Evolutionary conservation across 2,888 invertebrate genomes (phyloP).

Genomic region (Tethea ocularis): DNA sequence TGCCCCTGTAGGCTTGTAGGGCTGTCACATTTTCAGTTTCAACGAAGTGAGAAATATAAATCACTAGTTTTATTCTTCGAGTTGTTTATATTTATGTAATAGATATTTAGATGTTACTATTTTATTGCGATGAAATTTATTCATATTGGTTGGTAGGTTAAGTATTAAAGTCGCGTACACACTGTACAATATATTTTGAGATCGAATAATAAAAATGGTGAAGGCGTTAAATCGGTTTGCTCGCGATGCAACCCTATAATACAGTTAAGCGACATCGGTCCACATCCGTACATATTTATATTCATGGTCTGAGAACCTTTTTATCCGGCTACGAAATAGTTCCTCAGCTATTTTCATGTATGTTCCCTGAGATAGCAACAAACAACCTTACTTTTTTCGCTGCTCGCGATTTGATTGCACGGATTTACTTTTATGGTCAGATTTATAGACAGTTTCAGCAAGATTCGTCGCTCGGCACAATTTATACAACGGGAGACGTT

Average conservation of each 20-base stretch:
- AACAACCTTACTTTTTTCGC: constrained; percentile 77
- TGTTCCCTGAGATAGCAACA: constrained; percentile 72
- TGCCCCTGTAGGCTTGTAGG: constrained; percentile 51
- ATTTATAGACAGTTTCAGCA: constrained; percentile 75
- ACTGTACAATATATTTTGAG: background rate
- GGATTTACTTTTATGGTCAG: constrained; percentile 81
- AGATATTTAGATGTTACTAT: background rate
- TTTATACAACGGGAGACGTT: constrained; percentile 53
- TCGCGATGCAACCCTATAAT: constrained; percentile 40
- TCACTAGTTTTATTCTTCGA: background rate
- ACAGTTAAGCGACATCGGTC: constrained; percentile 54
- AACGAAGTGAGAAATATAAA: background rate
- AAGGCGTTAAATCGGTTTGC: constrained; percentile 25
- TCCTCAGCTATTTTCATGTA: constrained; percentile 68
- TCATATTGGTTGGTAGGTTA: background rate
- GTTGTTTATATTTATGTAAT: too few species aligned
- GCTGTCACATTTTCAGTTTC: constrained; percentile 30
- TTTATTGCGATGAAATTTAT: background rate
- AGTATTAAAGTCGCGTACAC: background rate
- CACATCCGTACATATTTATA: constrained; percentile 68
- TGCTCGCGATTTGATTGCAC: constrained; percentile 78
- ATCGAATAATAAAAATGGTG: constrained; percentile 17
- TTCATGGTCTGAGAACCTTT: constrained; percentile 72
- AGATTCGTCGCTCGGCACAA: constrained; percentile 63
- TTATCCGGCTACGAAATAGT: constrained; percentile 69